These are phyloP conservation scores for Falco berigora DNA, from an alignment of 2,797 vertebrate genomes.

Conservation along the genomic window DNA sequence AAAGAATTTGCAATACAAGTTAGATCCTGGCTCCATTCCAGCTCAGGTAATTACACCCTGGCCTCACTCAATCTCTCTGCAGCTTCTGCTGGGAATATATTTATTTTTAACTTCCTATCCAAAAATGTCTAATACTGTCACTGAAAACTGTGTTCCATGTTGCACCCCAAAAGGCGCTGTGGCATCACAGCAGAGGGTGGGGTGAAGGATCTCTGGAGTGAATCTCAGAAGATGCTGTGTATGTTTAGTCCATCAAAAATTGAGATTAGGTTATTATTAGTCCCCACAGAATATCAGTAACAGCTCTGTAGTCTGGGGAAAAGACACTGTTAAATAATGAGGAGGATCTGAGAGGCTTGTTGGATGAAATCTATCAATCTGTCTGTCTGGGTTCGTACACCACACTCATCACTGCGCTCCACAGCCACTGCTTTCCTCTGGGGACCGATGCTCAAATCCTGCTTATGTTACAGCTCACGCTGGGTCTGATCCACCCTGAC, in stretches of 20 bases:
- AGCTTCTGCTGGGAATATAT: background rate
- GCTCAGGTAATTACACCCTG: conserved; percentile 56
- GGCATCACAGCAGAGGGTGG: background rate
- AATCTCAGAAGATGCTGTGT: background rate
- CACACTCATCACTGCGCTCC: background rate
- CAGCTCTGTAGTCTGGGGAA: background rate
- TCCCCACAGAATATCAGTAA: conserved; percentile 5
- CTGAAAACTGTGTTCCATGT: background rate
- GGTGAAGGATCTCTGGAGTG: background rate
- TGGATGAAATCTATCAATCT: background rate
- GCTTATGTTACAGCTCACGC: fast-evolving
- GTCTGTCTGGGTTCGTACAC: background rate
- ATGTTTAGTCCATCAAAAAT: background rate
- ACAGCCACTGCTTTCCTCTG: background rate
- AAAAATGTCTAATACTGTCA: background rate
- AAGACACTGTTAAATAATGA: background rate
- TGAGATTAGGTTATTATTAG: background rate
- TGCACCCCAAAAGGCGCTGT: background rate
- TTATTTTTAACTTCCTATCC: conserved; percentile 44
- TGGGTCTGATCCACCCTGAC: background rate
- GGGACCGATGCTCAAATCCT: fast-evolving
- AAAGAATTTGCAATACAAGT: conserved; percentile 48
- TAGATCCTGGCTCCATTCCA: conserved; percentile 36
- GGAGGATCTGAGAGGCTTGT: background rate
- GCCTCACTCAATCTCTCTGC: background rate